Conservation (phyloP, 2,888 invertebrate genomes). For the Chaitophorus viminalis region DNA sequence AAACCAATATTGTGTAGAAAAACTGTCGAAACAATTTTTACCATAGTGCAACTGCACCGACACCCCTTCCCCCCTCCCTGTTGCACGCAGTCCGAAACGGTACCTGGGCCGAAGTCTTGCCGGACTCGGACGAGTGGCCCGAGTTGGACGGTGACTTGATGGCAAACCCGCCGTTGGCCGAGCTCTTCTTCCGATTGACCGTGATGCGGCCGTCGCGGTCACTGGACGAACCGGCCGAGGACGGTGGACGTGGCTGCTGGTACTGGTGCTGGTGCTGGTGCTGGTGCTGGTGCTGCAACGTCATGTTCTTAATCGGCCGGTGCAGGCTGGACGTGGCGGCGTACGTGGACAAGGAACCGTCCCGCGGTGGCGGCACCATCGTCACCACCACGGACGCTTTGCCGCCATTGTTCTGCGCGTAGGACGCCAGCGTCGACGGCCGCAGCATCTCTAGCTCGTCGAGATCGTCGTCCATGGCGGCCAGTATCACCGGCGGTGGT, state of each 20-base stretch:
- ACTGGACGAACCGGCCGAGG: conserved; percentile 61
- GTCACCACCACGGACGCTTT: conserved; percentile 55
- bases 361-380: conserved; percentile 11
- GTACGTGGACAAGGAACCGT: conserved; percentile 11
- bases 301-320: conserved; percentile 30
- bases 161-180: conserved; percentile 63
- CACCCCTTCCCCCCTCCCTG: too few species aligned
- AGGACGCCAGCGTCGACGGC: not conserved
- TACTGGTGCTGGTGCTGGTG: conserved; percentile 63
- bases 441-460: conserved; percentile 37
- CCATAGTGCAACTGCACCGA: too few species aligned
- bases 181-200: conserved; percentile 42
- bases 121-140: conserved; percentile 40
- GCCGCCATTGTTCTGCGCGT: not conserved
- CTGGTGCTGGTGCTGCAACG: conserved; percentile 61
- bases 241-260: conserved; percentile 42
- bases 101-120: conserved; percentile 53
- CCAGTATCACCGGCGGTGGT: not conserved
- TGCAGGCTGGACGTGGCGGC: conserved; percentile 56
- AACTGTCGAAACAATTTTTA: too few species aligned
- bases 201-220: conserved; percentile 56
- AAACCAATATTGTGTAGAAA: too few species aligned
- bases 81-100: not conserved
- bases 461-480: conserved; percentile 16
- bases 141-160: conserved; percentile 63